Percentiles rank a stretch among this genome's conserved stretches.
phyloP scores from a whole-genome alignment of 2,797 vertebrate species.

The Peromyscus melanophrys region DNA sequence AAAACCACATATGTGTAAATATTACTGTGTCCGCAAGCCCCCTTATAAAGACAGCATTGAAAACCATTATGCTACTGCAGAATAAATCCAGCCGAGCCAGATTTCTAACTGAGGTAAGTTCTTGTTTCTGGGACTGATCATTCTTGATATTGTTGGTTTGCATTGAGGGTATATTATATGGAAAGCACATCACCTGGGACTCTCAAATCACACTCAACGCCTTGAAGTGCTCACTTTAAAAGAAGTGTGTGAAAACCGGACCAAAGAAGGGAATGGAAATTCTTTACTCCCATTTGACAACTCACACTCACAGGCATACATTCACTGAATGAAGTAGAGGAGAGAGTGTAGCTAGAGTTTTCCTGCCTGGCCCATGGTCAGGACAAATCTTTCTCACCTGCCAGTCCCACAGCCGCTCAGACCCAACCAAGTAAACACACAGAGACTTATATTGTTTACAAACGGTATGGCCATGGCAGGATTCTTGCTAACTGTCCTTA shows the following conservation, averaged over 20 bases:
- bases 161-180: background rate
- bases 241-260: background rate
- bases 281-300: background rate
- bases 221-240: background rate
- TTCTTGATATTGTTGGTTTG: background rate
- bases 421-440: too few species aligned
- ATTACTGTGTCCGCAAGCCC: background rate
- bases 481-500: too few species aligned
- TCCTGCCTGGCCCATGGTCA: too few species aligned
- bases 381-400: too few species aligned
- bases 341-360: background rate
- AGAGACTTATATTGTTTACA: too few species aligned
- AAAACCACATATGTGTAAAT: conserved; percentile 4
- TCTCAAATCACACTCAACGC: background rate
- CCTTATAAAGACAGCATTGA: background rate
- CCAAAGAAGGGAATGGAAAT: background rate
- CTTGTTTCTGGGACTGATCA: background rate
- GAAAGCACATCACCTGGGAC: background rate
- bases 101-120: conserved; percentile 16
- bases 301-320: background rate
- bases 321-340: background rate
- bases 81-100: background rate
- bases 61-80: background rate
- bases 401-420: too few species aligned
- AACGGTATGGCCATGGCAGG: too few species aligned